These are phyloP conservation scores for Dendrolimus punctatus DNA, from an alignment of 1,140 invertebrate genomes.

Conservation along the genomic window DNA sequence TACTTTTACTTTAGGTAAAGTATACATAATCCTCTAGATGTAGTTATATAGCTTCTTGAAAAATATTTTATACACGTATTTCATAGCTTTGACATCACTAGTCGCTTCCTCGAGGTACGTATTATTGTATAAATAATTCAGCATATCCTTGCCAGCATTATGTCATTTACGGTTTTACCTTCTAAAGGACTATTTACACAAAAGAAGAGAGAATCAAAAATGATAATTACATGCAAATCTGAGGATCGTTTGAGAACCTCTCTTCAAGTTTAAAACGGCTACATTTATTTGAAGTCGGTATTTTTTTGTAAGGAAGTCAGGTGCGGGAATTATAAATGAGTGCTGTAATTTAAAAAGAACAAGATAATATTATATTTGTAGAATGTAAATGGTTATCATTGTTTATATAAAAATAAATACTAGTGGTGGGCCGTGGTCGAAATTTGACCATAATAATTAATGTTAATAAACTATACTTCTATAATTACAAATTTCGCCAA, in stretches of 20 bases:
- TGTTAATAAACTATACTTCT: too few species aligned
- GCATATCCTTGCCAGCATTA: slow-evolving; percentile 65
- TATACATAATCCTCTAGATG: too few species aligned
- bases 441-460: too few species aligned
- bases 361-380: too few species aligned
- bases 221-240: slow-evolving; percentile 70
- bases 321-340: not conserved
- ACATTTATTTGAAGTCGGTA: not conserved
- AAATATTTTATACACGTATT: too few species aligned
- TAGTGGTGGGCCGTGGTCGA: too few species aligned
- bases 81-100: slow-evolving; percentile 9
- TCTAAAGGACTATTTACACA: slow-evolving; percentile 65
- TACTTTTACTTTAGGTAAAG: too few species aligned
- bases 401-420: too few species aligned
- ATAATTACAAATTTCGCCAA: too few species aligned
- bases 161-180: slow-evolving; percentile 68
- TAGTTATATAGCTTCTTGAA: too few species aligned
- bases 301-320: slow-evolving; percentile 1
- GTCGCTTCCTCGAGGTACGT: slow-evolving; percentile 29
- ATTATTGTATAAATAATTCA: slow-evolving; percentile 68
- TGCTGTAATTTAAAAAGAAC: too few species aligned
- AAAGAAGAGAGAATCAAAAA: slow-evolving; percentile 70
- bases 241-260: slow-evolving; percentile 36
- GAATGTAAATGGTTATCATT: not conserved
- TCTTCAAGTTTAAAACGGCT: slow-evolving; percentile 9